These are phyloP conservation scores for Rhaphigaster nebulosa DNA, from an alignment of 2,888 invertebrate genomes.

Conservation along the genomic window DNA sequence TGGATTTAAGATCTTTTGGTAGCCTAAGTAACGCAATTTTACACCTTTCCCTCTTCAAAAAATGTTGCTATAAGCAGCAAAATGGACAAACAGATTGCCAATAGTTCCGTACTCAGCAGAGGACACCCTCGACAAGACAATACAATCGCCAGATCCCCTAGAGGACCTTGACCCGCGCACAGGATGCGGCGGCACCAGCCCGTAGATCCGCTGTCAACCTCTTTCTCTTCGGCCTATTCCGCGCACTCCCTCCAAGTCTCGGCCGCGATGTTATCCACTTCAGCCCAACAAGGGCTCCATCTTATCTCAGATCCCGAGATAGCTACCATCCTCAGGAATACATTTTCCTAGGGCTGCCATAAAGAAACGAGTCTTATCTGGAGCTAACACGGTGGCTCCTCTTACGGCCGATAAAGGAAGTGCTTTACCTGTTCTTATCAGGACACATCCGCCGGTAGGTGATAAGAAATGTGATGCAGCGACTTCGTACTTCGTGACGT, in stretches of 20 bases:
- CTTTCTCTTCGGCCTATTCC: background rate
- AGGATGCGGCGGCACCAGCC: slow-evolving; percentile 3
- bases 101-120: too few relatives aligned
- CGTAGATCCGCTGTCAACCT: slow-evolving; percentile 22
- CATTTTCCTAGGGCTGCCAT: slow-evolving; percentile 21
- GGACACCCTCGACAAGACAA: too few relatives aligned
- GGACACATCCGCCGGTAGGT: background rate
- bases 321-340: slow-evolving; percentile 21
- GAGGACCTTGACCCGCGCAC: background rate
- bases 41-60: too few relatives aligned
- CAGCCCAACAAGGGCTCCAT: background rate
- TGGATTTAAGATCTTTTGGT: too few relatives aligned
- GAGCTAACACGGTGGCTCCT: slow-evolving; percentile 13
- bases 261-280: background rate
- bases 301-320: slow-evolving; percentile 37
- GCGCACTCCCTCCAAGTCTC: background rate
- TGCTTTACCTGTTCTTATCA: slow-evolving; percentile 15
- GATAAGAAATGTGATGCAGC: background rate
- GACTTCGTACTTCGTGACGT: background rate
- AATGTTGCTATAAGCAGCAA: too few relatives aligned
- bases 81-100: too few relatives aligned
- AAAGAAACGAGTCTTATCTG: slow-evolving; percentile 28
- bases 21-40: too few relatives aligned
- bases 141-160: too few relatives aligned
- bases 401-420: background rate